phyloP scores from a whole-genome alignment of 2,113 vertebrate genomes.

The Hippocampus zosterae region DNA sequence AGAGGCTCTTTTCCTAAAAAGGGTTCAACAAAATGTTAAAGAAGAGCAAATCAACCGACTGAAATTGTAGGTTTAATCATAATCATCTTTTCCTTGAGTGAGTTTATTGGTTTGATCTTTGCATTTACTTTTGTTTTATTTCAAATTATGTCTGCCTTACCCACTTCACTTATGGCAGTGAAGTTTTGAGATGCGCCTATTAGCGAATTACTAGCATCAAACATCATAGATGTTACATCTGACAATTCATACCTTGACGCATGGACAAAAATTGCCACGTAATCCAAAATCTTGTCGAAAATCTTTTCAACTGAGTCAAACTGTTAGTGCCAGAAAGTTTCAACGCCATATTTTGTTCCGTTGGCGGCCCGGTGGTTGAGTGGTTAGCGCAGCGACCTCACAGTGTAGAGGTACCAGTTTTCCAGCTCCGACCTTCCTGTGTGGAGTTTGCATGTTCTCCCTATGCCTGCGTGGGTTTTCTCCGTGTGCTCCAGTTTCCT shows the following conservation, averaged over 20 bases:
- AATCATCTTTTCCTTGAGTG: neutral
- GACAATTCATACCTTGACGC: neutral
- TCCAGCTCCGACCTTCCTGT: no score
- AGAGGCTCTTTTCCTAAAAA: slow-evolving; percentile 79
- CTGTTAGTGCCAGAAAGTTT: neutral
- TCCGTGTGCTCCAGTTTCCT: no score
- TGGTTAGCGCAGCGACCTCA: no score
- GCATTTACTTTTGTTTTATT: neutral
- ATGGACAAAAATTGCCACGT: neutral
- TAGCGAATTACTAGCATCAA: neutral
- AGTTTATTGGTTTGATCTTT: neutral
- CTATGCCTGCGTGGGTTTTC: no score
- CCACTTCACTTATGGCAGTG: neutral
- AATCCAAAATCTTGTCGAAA: neutral
- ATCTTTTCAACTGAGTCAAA: neutral
- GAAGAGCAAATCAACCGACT: slow-evolving; percentile 76
- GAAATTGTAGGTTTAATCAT: slow-evolving; percentile 69
- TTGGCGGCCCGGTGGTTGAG: no score
- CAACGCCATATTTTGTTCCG: neutral
- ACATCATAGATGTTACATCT: neutral
- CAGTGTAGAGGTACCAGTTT: no score
- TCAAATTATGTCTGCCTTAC: neutral
- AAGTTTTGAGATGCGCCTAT: neutral
- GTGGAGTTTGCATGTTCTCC: no score
- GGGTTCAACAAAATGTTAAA: slow-evolving; percentile 68